phyloP scores from a whole-genome alignment of 37 sponge, comb jelly and placozoan species.

The Spongilla lacustris region DNA sequence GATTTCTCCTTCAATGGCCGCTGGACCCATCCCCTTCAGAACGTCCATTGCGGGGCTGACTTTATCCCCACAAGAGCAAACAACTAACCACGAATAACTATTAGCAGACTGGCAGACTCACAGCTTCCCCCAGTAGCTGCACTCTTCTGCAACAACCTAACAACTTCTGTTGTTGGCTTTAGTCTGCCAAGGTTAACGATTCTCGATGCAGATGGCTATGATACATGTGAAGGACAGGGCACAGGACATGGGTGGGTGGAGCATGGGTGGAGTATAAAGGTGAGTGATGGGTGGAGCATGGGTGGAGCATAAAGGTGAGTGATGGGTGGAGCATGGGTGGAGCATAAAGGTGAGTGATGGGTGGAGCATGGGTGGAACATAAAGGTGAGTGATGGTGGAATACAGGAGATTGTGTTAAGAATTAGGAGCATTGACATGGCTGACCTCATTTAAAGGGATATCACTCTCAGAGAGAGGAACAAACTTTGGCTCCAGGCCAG shows the following conservation, averaged over 20 bases:
- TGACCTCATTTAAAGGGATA: constrained; percentile 35
- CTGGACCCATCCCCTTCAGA: constrained; percentile 76
- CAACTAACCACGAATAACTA: not conserved
- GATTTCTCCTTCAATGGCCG: constrained; percentile 79
- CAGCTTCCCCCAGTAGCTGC: constrained; percentile 13
- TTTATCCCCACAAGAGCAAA: constrained; percentile 4
- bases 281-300: no score
- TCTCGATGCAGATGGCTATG: constrained; percentile 33
- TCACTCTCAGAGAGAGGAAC: constrained; percentile 11
- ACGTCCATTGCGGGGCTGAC: constrained; percentile 43
- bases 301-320: no score
- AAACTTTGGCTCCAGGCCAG: constrained; percentile 76
- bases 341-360: not conserved
- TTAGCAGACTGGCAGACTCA: constrained; percentile 8
- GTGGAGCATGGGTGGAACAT: not conserved
- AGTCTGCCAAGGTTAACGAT: constrained; percentile 55
- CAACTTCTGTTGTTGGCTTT: constrained; percentile 47
- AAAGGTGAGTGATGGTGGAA: no score
- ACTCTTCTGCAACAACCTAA: constrained; percentile 44
- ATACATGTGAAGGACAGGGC: not conserved
- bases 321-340: no score
- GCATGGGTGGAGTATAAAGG: no score
- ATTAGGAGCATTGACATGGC: no score
- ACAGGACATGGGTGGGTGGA: not conserved
- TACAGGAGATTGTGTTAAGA: no score